Evolutionary conservation across 2,888 invertebrate species (phyloP), one percentile per base, ranked within the genome.

Genomic region (Halocaridina rubra): DNA sequence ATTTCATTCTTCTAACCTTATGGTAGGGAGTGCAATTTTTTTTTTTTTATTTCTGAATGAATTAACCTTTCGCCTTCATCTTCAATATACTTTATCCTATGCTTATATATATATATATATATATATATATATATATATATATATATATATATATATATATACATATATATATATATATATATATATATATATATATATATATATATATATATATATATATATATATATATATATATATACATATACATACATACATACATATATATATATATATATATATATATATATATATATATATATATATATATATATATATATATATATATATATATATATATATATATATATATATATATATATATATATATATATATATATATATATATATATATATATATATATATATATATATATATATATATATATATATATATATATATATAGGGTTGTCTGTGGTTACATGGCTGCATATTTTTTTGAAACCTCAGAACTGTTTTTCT

Each of bases 371-470:
- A 64, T 64, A 64, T 64, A 10, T 10, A 64, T 10, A 5, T 10
- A 64, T 10, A 64, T 10, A 64, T 64, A 64, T 64, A 64, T 10
- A 64, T 64, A 64, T 64, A 64, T 64, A 64, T 64, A 64, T 64
- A 64, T 64, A 64, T 64, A 64, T 64, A 64, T 64, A 64, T 64
- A 64, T 64, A 64, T 64, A 64, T 64, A 64, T 64, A 64, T 22
- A 64, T 64, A 64, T 64, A 64, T 64, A 64, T 64, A 64, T 64
- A 64, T 64, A 64, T 64, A 64, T 13, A 64, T 64, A 64, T 13
- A 64, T 64, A 64, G 39, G 39, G 13, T 39, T 39, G 39, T 39
- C 39, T 8, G 39, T 39, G n/a, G n/a, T n/a, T n/a, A n/a, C n/a
- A n/a, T n/a, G n/a, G n/a, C n/a, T n/a, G n/a, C n/a, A n/a, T n/a